Evolutionary conservation across 2,797 vertebrate species (phyloP).

Genomic region (Alca torda): DNA sequence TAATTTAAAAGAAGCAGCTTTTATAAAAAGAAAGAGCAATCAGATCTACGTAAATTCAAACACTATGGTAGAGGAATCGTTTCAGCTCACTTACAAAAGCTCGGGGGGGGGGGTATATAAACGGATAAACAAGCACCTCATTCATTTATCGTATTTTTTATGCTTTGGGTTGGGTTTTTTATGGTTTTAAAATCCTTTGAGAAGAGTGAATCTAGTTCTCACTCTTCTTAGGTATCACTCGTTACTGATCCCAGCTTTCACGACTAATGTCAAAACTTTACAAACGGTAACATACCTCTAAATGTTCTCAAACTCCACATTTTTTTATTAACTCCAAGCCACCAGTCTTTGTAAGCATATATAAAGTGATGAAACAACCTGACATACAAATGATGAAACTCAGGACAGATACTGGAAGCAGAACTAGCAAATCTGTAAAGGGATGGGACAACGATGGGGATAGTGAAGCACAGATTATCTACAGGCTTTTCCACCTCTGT

Average conservation of each 20-base stretch:
- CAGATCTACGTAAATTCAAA: not conserved
- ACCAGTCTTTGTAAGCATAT: not conserved
- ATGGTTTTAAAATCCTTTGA: not conserved
- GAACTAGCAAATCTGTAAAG: not conserved
- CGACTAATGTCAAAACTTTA: not conserved
- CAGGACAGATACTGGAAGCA: not conserved
- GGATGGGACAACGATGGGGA: fast-evolving
- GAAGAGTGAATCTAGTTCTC: not conserved
- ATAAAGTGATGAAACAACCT: not conserved
- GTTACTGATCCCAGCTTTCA: not conserved
- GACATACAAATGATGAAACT: not conserved
- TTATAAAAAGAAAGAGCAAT: not conserved
- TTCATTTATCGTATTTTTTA: not conserved
- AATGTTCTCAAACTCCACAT: not conserved
- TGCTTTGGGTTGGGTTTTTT: not conserved
- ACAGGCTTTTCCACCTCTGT: not conserved
- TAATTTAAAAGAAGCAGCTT: not conserved
- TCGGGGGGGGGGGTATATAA: not conserved
- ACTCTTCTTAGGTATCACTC: not conserved
- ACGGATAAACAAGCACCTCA: not conserved
- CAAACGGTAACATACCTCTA: not conserved
- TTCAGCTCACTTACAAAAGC: not conserved
- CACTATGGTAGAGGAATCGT: not conserved
- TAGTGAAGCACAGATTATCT: not conserved
- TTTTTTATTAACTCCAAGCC: not conserved